Conservation (phyloP, 2,888 invertebrate species). For the Clanis bilineata region DNA sequence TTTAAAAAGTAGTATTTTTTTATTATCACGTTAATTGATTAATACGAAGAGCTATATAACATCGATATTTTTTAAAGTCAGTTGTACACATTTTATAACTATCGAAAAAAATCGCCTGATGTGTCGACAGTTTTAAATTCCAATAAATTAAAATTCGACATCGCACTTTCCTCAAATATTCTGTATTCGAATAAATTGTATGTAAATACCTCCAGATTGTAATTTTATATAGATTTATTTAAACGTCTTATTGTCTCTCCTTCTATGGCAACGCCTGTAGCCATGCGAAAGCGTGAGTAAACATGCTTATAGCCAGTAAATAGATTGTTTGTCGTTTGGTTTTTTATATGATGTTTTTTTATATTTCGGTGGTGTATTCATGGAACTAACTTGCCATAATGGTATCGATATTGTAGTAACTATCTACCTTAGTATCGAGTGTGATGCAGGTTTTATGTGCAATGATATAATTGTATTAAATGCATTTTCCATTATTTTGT, state of each 20-base stretch:
- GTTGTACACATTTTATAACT: not conserved
- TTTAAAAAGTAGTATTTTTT: not conserved
- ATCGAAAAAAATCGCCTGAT: not conserved
- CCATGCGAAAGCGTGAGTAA: conserved; percentile 82
- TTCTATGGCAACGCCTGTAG: conserved; percentile 79
- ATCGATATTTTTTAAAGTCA: too few species aligned
- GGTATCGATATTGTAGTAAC: not conserved
- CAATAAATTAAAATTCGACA: conserved; percentile 25
- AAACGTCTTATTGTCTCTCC: conserved; percentile 72
- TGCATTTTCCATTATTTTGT: too few species aligned
- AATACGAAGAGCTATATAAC: too few species aligned
- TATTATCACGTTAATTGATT: not conserved
- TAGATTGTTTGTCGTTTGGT: conserved; percentile 62
- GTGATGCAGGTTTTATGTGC: too few species aligned
- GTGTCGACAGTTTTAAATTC: conserved; percentile 21
- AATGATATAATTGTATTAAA: too few species aligned
- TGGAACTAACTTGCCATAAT: not conserved
- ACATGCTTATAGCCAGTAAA: conserved; percentile 64
- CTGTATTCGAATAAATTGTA: conserved; percentile 22
- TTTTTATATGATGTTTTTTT: conserved; percentile 30
- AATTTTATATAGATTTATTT: conserved; percentile 61
- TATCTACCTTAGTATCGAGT: too few species aligned
- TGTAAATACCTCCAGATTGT: conserved; percentile 30
- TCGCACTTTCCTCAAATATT: conserved; percentile 29
- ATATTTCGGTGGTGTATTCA: not conserved